Base-by-base conservation (phyloP, 35 echinoderm and acorn worm genomes). In the Acanthaster planci region DNA sequence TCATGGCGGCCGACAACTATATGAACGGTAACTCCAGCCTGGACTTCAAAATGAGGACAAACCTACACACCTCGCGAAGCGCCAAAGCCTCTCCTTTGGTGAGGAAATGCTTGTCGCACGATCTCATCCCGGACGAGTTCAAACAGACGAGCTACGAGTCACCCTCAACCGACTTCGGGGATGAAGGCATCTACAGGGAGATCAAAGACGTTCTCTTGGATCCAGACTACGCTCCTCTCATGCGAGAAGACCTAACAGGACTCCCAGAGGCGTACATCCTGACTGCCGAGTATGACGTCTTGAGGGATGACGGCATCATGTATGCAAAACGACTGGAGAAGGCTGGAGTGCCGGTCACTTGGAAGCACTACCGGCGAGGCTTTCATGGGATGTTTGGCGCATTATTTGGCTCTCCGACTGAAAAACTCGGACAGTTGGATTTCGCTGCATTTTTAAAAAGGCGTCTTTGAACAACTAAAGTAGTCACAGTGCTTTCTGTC, bases 221-320 rank as follows among this genome's bases (percentile, higher is more conserved):
- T 82, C 34, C 56, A 34, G 55, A 76, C 37, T 76, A 83, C 59
- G 56, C 87, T 7, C 87, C 87, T 38, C 51, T 89, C 58, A 40
- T 89, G 67, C 57, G 87, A 39, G 44, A 76, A 42, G 80, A 89
- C 30, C 60, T 89, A 37, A 30, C 0, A 53, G 94, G 95, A 54
- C 80, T 97, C 21, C 91, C 95, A 31, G 80, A 81, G 40, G 91
- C 95, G 4, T 97, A 88, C 68, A 88, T 97, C 38, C 30, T 86
- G 8, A 97, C 95, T 0, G 68, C 57, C 34, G 87, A 93, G 30
- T 87, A 88, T 82, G 95, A 97, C 39, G 67, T 77, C 19, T 32
- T 97, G 27, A 58, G 95, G 35, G 95, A 97, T 82, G 95, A 97
- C 42, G 91, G 95, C 31, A 93, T 93, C 55, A 56, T 97, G 8